Evolutionary conservation across 2,113 vertebrate genomes (phyloP).

Genomic region (Pongo pygmaeus): DNA sequence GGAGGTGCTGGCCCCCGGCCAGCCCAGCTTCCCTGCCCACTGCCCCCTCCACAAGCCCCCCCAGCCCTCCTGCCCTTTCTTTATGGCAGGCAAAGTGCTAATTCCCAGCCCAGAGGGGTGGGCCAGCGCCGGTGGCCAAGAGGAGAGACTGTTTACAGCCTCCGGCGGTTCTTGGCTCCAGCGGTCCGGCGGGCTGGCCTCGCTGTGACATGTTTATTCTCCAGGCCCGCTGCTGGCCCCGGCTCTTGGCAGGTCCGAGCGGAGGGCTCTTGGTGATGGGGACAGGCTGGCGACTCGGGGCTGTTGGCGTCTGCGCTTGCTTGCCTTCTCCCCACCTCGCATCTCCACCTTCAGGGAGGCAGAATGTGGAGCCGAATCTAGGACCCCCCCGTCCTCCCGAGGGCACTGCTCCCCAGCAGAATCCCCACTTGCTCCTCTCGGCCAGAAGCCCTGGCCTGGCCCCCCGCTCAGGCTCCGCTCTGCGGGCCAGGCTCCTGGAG

Average conservation of each 20-base stretch:
- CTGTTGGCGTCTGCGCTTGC: not conserved
- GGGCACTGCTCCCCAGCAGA: not conserved
- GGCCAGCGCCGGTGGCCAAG: constrained; percentile 52
- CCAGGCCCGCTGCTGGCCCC: constrained; percentile 29
- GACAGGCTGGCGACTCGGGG: constrained; percentile 56
- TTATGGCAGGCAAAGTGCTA: constrained; percentile 46
- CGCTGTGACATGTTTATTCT: constrained; percentile 67
- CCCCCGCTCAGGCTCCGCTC: not conserved
- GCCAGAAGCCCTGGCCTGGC: not conserved
- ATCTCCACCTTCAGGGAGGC: not conserved
- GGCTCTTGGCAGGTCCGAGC: constrained; percentile 14
- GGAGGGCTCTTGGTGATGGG: constrained; percentile 33
- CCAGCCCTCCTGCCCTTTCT: constrained; percentile 27
- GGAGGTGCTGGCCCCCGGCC: not conserved
- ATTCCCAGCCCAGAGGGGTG: constrained; percentile 56
- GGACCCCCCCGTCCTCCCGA: too few species aligned
- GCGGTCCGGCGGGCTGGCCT: constrained; percentile 41
- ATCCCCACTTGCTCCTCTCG: not conserved
- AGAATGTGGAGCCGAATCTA: not conserved
- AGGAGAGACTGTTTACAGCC: constrained; percentile 74
- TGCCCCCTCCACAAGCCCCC: not conserved
- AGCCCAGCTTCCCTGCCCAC: not conserved
- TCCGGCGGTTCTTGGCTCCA: constrained; percentile 60
- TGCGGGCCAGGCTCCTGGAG: not conserved
- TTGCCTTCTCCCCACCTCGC: not conserved